These are phyloP conservation scores for Chunga burmeisteri DNA, from an alignment of 2,113 vertebrate species.

Conservation along the genomic window DNA sequence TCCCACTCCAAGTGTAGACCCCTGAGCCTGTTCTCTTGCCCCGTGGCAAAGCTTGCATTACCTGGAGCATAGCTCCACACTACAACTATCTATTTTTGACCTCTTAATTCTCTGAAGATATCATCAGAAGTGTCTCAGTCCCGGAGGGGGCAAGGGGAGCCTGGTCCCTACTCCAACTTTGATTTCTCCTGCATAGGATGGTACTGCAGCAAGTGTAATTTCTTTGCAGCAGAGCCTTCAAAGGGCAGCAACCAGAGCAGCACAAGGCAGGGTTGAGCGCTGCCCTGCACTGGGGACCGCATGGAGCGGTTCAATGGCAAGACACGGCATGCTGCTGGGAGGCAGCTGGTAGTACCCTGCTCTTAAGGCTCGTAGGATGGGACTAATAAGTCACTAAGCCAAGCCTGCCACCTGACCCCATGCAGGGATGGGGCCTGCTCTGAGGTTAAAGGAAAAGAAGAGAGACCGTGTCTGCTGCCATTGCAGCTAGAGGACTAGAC, in stretches of 20 bases:
- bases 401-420: not conserved
- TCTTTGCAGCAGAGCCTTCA: not conserved
- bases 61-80: not conserved
- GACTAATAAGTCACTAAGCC: not conserved
- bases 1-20: not conserved
- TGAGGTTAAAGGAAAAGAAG: not conserved
- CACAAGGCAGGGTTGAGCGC: not conserved
- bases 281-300: not conserved
- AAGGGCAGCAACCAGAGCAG: not conserved
- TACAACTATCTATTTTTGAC: not conserved
- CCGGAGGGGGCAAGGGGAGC: not conserved
- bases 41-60: not conserved
- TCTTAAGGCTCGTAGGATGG: not conserved
- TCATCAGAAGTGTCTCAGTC: not conserved
- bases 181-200: not conserved
- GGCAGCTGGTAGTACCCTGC: not conserved
- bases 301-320: rapidly evolving
- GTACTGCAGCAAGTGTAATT: not conserved
- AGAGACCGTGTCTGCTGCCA: not conserved
- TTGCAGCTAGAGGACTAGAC: not conserved
- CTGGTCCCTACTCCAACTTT: not conserved
- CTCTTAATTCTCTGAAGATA: not conserved
- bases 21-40: not conserved
- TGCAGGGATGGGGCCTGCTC: not conserved
- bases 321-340: not conserved